Conservation (phyloP, 2,888 invertebrate species). For the Sarcophaga caerulescens region DNA sequence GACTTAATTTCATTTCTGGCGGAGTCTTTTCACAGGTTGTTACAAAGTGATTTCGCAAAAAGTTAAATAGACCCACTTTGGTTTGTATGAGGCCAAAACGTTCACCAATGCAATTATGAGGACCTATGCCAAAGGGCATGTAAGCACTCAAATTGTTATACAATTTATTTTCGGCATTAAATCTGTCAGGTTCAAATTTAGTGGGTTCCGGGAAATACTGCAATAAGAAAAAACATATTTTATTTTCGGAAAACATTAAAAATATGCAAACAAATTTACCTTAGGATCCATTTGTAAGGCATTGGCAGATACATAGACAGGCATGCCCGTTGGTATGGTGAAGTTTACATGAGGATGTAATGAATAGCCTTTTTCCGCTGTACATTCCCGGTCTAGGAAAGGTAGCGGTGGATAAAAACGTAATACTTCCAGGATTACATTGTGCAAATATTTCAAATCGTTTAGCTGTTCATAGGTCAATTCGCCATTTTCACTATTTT, state of each 20-base stretch:
- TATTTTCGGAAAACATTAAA: background rate
- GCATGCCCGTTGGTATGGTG: conserved; percentile 72
- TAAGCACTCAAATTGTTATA: conserved; percentile 68
- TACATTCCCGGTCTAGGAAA: conserved; percentile 74
- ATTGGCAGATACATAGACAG: conserved; percentile 72
- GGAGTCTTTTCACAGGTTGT: conserved; percentile 66
- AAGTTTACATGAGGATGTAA: conserved; percentile 71
- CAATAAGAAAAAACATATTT: conserved; percentile 29
- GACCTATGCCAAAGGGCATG: conserved; percentile 74
- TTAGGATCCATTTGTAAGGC: conserved; percentile 74
- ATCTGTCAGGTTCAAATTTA: conserved; percentile 74
- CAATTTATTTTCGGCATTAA: conserved; percentile 70
- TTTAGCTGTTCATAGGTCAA: conserved; percentile 68
- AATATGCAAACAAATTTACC: conserved; percentile 57
- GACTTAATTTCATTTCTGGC: conserved; percentile 67
- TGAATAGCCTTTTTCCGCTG: conserved; percentile 69
- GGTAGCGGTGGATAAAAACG: conserved; percentile 74
- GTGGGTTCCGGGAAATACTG: conserved; percentile 73
- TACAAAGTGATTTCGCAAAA: conserved; percentile 73
- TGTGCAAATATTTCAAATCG: conserved; percentile 67
- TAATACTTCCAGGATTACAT: conserved; percentile 73
- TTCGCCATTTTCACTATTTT: conserved; percentile 51
- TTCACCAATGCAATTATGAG: conserved; percentile 75
- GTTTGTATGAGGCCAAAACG: conserved; percentile 73
- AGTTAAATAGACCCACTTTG: conserved; percentile 72